Conservation (phyloP, 2,888 invertebrate genomes). For the Tenthredo notha region DNA sequence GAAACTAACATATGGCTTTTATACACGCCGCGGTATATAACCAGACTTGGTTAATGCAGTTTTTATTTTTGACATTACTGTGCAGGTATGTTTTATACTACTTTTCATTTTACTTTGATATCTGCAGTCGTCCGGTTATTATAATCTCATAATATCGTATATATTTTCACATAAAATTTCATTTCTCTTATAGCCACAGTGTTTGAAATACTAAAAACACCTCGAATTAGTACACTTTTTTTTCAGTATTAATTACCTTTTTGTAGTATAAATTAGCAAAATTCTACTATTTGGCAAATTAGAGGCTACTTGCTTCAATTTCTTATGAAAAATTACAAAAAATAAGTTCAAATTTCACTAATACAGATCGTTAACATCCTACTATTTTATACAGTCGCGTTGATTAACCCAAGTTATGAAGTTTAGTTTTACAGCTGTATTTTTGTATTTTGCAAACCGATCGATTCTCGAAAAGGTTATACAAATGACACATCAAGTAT, state of each 20-base stretch:
- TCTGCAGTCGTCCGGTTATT: not conserved
- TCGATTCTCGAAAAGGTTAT: constrained; percentile 4
- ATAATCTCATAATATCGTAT: too few species aligned
- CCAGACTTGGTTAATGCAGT: constrained; percentile 7
- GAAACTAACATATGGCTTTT: constrained; percentile 28
- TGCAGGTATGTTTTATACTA: not conserved
- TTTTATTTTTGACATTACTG: not conserved
- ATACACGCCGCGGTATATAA: not conserved
- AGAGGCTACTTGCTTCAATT: too few species aligned
- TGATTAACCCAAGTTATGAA: not conserved
- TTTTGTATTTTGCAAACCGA: not conserved
- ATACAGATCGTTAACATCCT: too few species aligned
- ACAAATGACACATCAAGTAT: constrained; percentile 6
- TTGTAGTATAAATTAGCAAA: too few species aligned
- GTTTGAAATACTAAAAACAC: too few species aligned
- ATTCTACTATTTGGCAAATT: too few species aligned
- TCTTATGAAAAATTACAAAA: too few species aligned
- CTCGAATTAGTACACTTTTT: too few species aligned
- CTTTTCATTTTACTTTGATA: not conserved
- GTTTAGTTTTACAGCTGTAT: not conserved
- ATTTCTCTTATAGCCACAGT: too few species aligned
- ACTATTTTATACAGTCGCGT: not conserved
- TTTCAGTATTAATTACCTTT: too few species aligned
- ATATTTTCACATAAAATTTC: not conserved
- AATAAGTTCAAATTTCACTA: too few species aligned